These are phyloP conservation scores for Danio aesculapii DNA, from an alignment of 2,797 vertebrate species.

Conservation along the genomic window DNA sequence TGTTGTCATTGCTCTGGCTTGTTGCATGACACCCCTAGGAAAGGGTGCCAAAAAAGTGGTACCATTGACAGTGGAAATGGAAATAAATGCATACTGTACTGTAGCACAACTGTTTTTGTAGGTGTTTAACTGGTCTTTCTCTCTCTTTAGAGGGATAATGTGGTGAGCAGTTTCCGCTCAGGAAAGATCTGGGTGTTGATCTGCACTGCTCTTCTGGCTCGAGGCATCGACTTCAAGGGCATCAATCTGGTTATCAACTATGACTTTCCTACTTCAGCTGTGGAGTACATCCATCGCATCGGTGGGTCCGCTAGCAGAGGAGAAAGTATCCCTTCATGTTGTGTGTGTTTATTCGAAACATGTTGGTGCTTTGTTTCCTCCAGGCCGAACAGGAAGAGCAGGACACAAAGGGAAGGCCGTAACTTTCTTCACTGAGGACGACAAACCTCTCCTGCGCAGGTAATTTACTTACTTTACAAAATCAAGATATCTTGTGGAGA, in stretches of 20 bases:
- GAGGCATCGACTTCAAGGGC: conserved; percentile 98
- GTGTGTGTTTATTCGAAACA: background rate
- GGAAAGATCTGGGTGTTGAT: conserved; percentile 98
- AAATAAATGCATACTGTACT: too few relatives aligned
- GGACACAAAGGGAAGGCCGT: conserved; percentile 90
- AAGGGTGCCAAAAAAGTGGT: too few relatives aligned
- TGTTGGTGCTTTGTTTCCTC: background rate
- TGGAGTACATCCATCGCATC: conserved; percentile 97
- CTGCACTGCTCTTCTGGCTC: conserved; percentile 92
- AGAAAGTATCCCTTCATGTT: conserved; percentile 60
- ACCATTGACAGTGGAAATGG: too few relatives aligned
- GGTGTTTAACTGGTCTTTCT: background rate
- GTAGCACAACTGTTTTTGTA: too few relatives aligned
- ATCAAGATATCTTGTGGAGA: background rate
- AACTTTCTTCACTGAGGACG: conserved; percentile 96
- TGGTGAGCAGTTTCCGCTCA: conserved; percentile 90
- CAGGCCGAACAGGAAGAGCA: conserved; percentile 94
- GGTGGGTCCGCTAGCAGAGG: conserved; percentile 82
- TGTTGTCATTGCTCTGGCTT: too few relatives aligned
- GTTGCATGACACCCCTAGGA: too few relatives aligned
- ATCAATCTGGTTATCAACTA: conserved; percentile 96
- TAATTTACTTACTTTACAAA: conserved; percentile 61
- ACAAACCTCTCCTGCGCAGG: conserved; percentile 94
- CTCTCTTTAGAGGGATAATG: conserved; percentile 86
- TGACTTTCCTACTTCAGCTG: conserved; percentile 93